Conservation (phyloP, 2,113 vertebrate genomes). For the Phrynosoma blainvillii region DNA sequence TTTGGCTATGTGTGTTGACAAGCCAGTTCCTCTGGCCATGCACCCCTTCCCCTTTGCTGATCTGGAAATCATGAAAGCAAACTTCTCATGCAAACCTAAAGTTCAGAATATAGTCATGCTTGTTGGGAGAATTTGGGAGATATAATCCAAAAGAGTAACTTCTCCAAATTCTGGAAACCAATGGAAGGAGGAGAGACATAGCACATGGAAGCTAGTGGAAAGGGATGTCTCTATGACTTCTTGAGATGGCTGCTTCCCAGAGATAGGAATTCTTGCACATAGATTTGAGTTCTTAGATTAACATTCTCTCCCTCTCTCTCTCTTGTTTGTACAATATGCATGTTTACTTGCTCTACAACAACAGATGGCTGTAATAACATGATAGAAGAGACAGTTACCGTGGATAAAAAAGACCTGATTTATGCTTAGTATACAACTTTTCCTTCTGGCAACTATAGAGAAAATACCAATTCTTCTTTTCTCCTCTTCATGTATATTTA, state of each 20-base stretch:
- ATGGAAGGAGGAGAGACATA: neutral
- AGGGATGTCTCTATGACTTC: neutral
- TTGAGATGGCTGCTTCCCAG: neutral
- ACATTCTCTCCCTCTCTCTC: neutral
- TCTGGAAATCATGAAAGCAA: neutral
- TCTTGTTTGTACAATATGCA: neutral
- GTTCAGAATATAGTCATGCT: too few species aligned
- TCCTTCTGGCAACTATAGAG: neutral
- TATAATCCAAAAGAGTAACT: neutral
- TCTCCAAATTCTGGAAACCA: neutral
- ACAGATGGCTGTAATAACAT: neutral
- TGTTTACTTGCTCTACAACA: neutral
- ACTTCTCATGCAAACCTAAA: neutral
- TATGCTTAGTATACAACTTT: neutral
- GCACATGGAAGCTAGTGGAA: neutral
- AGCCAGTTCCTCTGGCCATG: neutral
- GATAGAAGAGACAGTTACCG: neutral
- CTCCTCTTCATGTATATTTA: conserved; percentile 1
- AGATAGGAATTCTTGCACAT: neutral
- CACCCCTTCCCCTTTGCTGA: neutral
- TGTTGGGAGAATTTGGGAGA: too few species aligned
- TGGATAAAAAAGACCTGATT: neutral
- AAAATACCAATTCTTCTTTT: neutral
- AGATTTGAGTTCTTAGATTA: neutral
- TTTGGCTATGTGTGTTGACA: neutral